Base-by-base conservation (phyloP, 2,113 vertebrate genomes). In the Riparia riparia region DNA sequence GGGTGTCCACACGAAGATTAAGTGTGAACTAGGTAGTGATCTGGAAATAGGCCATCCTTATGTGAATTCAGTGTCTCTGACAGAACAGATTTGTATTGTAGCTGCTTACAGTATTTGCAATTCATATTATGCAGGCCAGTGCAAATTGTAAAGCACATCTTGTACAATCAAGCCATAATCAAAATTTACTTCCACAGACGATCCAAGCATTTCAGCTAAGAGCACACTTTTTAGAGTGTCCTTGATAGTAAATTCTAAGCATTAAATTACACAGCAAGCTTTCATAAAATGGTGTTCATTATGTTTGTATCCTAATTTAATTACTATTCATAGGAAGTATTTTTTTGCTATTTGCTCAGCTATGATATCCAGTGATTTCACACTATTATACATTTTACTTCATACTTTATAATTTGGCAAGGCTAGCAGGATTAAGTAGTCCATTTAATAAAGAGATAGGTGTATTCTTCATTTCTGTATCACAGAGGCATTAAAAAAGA, bases 101-200 rank as follows among this genome's bases (percentile, higher is more conserved):
- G 49, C 12, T 74, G 31, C 80, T 91, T 57, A 56, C 7, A 57
- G 7, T 80, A 87, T 87, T 91, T 88, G 90, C 57, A 85, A 90
- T 77, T 93, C 78, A 91, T 88, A 89, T 73, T 82, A 72, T 53
- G 42, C 69, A 85, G 84, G 16, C 29, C 47, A 80, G 49, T 54
- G 61, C 18, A 82, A 93, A 94, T 29, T 90, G n/a, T 85, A 78
- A 80, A 89, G 42, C 32, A 69, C 32, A 58, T 84, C 57, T 95
- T 72, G 26, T 90, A 93, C 84, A 94, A 88, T 90, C 77, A 96
- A 82, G 25, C 32, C 57, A 32, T 50, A 89, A 96, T 65, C 81
- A 95, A 44, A 95, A 73, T 89, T 90, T 37, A 58, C 17, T 89
- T 86, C 71, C 50, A 87, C n/a, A 83, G 82, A 74, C 7, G 57